Conservation (phyloP, 2,888 invertebrate species). For the Drosophila acutilabella region DNA sequence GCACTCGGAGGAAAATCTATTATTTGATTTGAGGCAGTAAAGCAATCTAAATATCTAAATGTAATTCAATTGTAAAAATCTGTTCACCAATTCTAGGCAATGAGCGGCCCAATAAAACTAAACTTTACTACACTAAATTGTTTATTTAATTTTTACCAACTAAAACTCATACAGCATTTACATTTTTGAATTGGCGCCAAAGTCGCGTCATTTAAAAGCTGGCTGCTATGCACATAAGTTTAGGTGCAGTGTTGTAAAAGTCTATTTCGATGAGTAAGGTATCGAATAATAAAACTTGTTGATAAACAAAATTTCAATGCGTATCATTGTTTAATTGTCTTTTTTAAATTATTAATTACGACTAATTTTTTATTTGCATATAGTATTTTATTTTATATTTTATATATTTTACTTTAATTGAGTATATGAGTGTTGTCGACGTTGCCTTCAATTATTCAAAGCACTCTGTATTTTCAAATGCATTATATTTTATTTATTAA, state of each 20-base stretch:
- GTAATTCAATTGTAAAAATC: conserved; percentile 54
- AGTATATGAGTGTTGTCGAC: too few species aligned
- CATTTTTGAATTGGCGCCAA: conserved; percentile 8
- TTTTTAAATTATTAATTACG: too few species aligned
- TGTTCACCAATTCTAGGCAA: conserved; percentile 30
- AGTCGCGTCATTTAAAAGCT: background rate
- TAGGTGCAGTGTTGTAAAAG: conserved; percentile 6
- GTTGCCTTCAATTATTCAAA: too few species aligned
- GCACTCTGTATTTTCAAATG: too few species aligned
- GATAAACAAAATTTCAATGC: too few species aligned
- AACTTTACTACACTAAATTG: conserved; percentile 18
- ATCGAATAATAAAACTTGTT: conserved; percentile 5
- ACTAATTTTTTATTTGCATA: too few species aligned
- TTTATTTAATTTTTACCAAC: background rate
- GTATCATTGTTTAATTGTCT: too few species aligned
- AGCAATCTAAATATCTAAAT: conserved; percentile 31
- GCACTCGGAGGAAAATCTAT: conserved; percentile 27
- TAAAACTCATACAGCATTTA: background rate
- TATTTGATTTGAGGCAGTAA: conserved; percentile 29
- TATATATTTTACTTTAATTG: too few species aligned
- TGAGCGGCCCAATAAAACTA: conserved; percentile 42
- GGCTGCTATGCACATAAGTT: conserved; percentile 4
- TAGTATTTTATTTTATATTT: too few species aligned
- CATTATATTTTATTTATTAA: too few species aligned
- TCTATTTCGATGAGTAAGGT: background rate